Percentiles rank a stretch among this genome's conserved stretches.
Conservation (phyloP, 2,113 vertebrate species). For the Heteronetta atricapilla region DNA sequence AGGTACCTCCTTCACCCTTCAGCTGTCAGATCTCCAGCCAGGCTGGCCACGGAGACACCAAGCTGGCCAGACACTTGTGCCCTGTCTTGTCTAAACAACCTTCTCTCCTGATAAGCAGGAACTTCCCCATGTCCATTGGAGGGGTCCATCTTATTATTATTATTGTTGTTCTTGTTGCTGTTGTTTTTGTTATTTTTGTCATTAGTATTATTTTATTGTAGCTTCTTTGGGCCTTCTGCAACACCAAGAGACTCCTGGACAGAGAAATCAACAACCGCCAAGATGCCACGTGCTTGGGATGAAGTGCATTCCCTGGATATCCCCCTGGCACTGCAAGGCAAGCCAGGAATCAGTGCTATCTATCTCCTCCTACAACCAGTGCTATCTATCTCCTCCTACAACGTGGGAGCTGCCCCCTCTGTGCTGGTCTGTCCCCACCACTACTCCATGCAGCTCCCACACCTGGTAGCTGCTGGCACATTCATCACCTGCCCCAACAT, state of each 20-base stretch:
- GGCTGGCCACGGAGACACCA: not conserved
- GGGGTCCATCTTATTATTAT: not conserved
- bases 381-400: too few species aligned
- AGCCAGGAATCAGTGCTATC: too few species aligned
- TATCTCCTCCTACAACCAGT: too few species aligned
- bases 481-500: too few species aligned
- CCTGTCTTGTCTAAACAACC: not conserved
- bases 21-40: not conserved
- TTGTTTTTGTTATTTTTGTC: not conserved
- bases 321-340: too few species aligned
- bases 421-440: too few species aligned
- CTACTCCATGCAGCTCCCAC: too few species aligned
- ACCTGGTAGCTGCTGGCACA: too few species aligned
- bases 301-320: too few species aligned
- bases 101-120: not conserved
- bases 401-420: too few species aligned
- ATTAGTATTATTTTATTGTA: not conserved
- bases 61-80: accelerated
- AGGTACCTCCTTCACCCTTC: not conserved
- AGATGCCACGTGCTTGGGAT: too few species aligned
- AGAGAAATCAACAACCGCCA: too few species aligned
- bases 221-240: not conserved
- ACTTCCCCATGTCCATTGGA: not conserved
- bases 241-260: not conserved
- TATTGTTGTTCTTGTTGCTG: not conserved